Evolutionary conservation across 2,797 vertebrate species (phyloP).

Genomic region (Gallinago solitaria): DNA sequence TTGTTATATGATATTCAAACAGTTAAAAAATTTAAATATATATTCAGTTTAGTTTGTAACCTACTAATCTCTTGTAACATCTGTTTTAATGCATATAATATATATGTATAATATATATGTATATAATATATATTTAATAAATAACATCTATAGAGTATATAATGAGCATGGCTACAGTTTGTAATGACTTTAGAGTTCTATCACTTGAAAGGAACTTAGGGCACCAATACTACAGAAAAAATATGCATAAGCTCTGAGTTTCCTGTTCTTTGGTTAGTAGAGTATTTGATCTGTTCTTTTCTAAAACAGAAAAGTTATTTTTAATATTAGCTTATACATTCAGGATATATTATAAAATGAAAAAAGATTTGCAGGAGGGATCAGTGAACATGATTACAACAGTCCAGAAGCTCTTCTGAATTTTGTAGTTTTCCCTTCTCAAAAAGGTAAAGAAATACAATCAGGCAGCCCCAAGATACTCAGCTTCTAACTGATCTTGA

Average conservation of each 20-base stretch:
- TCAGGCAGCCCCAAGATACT: background rate
- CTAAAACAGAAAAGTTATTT: background rate
- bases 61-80: background rate
- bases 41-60: background rate
- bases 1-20: background rate
- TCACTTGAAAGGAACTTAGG: background rate
- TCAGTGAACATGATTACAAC: background rate
- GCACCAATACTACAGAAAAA: background rate
- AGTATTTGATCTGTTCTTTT: background rate
- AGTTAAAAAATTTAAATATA: background rate
- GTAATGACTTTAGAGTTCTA: background rate
- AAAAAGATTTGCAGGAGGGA: background rate
- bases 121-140: background rate
- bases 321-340: background rate
- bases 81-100: background rate
- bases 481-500: background rate
- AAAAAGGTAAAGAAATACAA: background rate
- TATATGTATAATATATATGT: background rate
- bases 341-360: background rate
- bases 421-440: background rate
- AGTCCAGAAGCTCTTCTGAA: background rate
- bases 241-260: background rate
- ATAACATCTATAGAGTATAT: background rate
- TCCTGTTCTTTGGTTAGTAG: background rate
- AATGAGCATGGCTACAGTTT: background rate